Conservation (phyloP, 2,888 invertebrate genomes). For the Acleris emargana region DNA sequence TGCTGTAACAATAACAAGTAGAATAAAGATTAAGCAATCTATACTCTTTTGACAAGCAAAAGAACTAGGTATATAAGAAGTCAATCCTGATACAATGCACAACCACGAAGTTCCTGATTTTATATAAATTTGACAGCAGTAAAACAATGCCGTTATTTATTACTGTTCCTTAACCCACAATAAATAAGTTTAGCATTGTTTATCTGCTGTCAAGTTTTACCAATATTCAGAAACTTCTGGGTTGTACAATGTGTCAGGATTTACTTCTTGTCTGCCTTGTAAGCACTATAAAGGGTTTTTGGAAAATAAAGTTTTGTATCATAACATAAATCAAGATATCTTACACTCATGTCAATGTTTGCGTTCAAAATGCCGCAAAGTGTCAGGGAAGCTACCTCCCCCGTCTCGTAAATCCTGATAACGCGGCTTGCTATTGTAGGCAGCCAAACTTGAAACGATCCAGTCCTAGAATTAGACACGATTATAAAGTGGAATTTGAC, state of each 20-base stretch:
- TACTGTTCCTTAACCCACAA: too few relatives aligned
- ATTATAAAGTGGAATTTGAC: neutral
- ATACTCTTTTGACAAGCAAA: neutral
- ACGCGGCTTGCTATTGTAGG: slow-evolving; percentile 46
- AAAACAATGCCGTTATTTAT: too few relatives aligned
- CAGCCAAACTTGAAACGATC: slow-evolving; percentile 49
- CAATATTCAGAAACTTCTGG: too few relatives aligned
- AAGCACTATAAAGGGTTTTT: too few relatives aligned
- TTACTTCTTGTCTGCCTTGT: too few relatives aligned
- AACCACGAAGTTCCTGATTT: too few relatives aligned
- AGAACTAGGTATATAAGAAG: neutral
- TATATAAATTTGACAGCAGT: too few relatives aligned
- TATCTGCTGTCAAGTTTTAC: too few relatives aligned
- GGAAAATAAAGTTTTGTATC: too few relatives aligned
- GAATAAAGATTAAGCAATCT: neutral
- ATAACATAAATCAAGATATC: neutral
- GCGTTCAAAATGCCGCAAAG: slow-evolving; percentile 44
- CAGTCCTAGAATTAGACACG: slow-evolving; percentile 45
- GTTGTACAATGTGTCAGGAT: too few relatives aligned
- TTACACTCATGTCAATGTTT: slow-evolving; percentile 33
- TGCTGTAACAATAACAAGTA: slow-evolving; percentile 22
- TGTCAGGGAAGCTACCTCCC: slow-evolving; percentile 39
- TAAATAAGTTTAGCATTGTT: too few relatives aligned
- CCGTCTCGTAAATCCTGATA: slow-evolving; percentile 41
- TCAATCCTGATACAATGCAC: too few relatives aligned